Evolutionary conservation across 1,140 invertebrate genomes (phyloP).

Genomic region (Drosophila tsacasi): DNA sequence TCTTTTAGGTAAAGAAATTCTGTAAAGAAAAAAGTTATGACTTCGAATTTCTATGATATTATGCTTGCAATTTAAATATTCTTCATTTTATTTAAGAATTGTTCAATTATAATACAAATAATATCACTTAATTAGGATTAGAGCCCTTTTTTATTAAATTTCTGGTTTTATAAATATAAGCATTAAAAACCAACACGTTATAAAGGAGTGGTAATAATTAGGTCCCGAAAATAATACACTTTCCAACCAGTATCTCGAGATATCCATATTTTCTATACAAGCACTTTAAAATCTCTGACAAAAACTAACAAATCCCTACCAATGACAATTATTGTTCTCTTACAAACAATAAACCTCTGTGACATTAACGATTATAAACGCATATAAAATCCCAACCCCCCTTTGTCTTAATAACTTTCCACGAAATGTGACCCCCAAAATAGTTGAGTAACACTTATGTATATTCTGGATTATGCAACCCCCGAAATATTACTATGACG

Average conservation of each 20-base stretch:
- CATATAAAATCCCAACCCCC: neutral
- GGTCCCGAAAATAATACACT: neutral
- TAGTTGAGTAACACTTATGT: constrained; percentile 18
- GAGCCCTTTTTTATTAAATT: neutral
- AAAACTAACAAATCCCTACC: neutral
- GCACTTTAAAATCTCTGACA: neutral
- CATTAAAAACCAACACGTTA: neutral
- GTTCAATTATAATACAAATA: too few relatives aligned
- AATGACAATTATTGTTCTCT: neutral
- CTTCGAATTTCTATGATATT: neutral
- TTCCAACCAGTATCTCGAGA: rapidly evolving
- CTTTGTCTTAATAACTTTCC: neutral
- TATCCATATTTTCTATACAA: neutral
- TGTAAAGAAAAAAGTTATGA: neutral
- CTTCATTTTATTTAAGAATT: too few relatives aligned
- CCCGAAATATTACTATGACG: constrained; percentile 25
- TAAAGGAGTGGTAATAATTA: too few relatives aligned
- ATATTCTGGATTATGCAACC: constrained; percentile 34
- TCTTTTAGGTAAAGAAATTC: too few relatives aligned
- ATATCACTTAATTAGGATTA: too few relatives aligned
- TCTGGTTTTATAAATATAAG: neutral
- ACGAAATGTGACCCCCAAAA: constrained; percentile 20
- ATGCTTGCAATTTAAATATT: neutral
- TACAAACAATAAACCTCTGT: neutral
- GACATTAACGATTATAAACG: neutral